Conservation (phyloP, 2,113 vertebrate genomes). For the Triplophysa rosa region DNA sequence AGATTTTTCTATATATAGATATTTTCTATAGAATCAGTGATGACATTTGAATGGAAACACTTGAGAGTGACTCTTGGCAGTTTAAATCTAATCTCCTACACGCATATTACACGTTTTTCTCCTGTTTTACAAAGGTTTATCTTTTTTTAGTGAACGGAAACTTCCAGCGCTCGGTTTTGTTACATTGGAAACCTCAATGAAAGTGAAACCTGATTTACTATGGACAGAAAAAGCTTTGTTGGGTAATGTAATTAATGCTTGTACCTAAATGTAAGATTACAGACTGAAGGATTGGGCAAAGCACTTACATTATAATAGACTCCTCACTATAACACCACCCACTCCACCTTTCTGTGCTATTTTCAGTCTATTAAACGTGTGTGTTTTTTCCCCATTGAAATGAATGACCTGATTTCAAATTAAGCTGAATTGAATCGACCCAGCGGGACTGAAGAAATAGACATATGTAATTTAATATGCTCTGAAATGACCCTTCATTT, state of each 20-base stretch:
- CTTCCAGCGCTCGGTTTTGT: constrained; percentile 3
- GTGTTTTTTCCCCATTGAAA: background rate
- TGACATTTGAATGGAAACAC: constrained; percentile 36
- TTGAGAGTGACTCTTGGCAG: constrained; percentile 25
- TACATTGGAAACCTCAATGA: constrained; percentile 13
- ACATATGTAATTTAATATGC: background rate
- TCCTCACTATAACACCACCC: constrained; percentile 12
- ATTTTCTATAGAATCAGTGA: constrained; percentile 4
- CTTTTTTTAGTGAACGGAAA: constrained; percentile 32
- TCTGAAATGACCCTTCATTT: background rate
- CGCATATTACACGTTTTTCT: constrained; percentile 10
- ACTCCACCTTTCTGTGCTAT: constrained; percentile 1
- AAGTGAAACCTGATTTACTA: constrained; percentile 51
- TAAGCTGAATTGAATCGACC: background rate
- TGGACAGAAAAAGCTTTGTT: constrained; percentile 36
- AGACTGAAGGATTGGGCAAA: constrained; percentile 1
- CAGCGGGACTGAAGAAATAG: background rate
- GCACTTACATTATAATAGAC: background rate
- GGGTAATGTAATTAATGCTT: constrained; percentile 54
- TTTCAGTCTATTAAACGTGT: background rate
- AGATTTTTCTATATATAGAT: too few species aligned
- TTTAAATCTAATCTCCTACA: constrained; percentile 21
- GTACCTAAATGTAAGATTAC: constrained; percentile 35
- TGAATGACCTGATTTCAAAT: background rate
- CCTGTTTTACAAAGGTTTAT: constrained; percentile 13